Base-by-base conservation (phyloP, 2,888 invertebrate species). In the Melangyna quadrimaculata region DNA sequence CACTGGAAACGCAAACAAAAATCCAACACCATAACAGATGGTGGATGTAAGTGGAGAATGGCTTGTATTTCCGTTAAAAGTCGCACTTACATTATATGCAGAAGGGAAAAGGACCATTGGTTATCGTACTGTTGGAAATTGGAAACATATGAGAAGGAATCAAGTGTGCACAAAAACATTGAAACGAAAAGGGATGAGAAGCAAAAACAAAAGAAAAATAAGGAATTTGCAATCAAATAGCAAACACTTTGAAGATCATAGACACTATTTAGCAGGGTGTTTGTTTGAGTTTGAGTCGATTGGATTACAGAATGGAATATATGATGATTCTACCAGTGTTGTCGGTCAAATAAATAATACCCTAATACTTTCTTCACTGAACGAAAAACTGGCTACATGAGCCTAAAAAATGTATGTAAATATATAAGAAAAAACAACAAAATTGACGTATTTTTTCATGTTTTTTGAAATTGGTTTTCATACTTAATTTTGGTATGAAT, bases 131-230 rank as follows among this genome's bases (percentile, higher is more conserved):
- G 17, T 53, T 51, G 37, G 81, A 80, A 65, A 86, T 86, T 69
- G 51, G 77, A 77, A 86, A 73, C 86, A 78, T 70, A 69, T 86
- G 77, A 35, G 35, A 70, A 51, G 70, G 70, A 81, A 80, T 78
- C 86, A 80, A 86, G 63, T 80, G 29, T 65, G 19, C 27, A 59
- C 35, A 67, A 48, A 37, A 48, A 9, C 19, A 63, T 22, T 22
- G 45, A 29, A n/a, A 75, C 3, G 9, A 3, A 19, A 2, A 32
- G 61, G 5, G 24, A 53, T 22, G 9, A 3, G 17, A 40, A 17
- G 45, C 5, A 22, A 80, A 77, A 69, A 55, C 29, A 59, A 77
- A 17, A 19, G 1, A 22, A 80, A 77, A 69, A 55, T 22, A 59
- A 77, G n/a, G 77, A 48, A 67, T 53, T 65, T 37, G 24, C 69